Base-by-base conservation (phyloP, 1,140 invertebrate genomes). In the Cherax destructor region DNA sequence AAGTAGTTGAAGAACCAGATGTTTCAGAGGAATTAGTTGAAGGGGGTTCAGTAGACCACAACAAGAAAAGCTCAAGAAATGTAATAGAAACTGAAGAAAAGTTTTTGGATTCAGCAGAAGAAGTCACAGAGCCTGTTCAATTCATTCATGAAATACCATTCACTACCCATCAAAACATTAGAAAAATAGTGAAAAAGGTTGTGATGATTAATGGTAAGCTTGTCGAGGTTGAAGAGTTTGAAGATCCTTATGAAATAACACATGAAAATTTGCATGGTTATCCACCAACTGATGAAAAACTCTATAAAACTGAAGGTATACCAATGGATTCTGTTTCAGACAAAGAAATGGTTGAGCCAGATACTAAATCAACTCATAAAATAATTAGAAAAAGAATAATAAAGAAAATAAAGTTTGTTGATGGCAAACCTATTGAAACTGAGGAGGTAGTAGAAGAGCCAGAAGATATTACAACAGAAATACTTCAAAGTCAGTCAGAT, bases 381-480 rank as follows among this genome's bases (percentile, higher is more conserved):
- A 96, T 97, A 52, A 96, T 97, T 77, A 96, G 97, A 92, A 97
- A 96, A 94, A 97, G 30, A 47, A 65, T 83, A 11, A 92, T 92
- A 11, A 92, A 79, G 50, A 83, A 69, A 13, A 83, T 72, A 10
- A 47, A 47, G 18, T 13, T 83, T 4, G 13, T 83, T 47, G 59
- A 83, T 83, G 81, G 81, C 47, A 83, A 83, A n/a, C 81, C 81
- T 69, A 30, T 83, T 30, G 81, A 83, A 30, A 83, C 81, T 65
- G 81, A 83, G 81, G 81, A 83, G n/a, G 81, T 83, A 11, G 52
- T 83, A 18, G 81, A 83, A 47, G 81, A 83, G 47, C 81, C 81
- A 47, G 61, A 83, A 61, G 56, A 61, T 0, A n/a, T 83, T 21
- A 83, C 52, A 11, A n/a, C 61, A 56, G 56, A 83, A 61, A 16